Evolutionary conservation across 1,140 invertebrate genomes (phyloP).

Genomic region (Drosophila bocki): DNA sequence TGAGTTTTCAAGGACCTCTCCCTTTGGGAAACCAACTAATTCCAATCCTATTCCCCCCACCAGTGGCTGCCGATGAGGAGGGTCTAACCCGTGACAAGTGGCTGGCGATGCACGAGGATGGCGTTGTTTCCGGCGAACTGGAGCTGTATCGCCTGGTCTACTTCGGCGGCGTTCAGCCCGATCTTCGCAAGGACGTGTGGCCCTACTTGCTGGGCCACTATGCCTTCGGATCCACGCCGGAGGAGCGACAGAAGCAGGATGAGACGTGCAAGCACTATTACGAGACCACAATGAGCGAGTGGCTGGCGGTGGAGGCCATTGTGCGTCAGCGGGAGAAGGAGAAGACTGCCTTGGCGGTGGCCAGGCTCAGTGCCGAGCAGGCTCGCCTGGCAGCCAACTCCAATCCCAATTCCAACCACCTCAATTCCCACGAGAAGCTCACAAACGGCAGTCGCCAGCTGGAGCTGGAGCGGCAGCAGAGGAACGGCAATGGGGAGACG

Average conservation of each 20-base stretch:
- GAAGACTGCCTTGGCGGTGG: slow-evolving; percentile 88
- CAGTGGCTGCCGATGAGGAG: slow-evolving; percentile 86
- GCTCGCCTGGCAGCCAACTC: slow-evolving; percentile 54
- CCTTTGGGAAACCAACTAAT: slow-evolving; percentile 39
- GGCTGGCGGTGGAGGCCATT: slow-evolving; percentile 97
- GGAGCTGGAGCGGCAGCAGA: slow-evolving; percentile 84
- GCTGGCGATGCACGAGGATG: slow-evolving; percentile 88
- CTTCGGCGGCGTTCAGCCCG: slow-evolving; percentile 93
- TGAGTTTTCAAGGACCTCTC: slow-evolving; percentile 58
- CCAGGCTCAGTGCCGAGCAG: slow-evolving; percentile 87
- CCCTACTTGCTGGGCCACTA: slow-evolving; percentile 96
- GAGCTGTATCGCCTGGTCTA: slow-evolving; percentile 94
- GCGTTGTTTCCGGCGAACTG: slow-evolving; percentile 86
- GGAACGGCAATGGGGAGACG: slow-evolving; percentile 44
- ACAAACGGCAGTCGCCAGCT: slow-evolving; percentile 61
- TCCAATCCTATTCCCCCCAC: slow-evolving; percentile 49
- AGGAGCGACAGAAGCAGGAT: slow-evolving; percentile 90
- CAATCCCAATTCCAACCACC: not conserved
- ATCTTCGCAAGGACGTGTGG: slow-evolving; percentile 94
- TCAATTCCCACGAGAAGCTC: slow-evolving; percentile 39
- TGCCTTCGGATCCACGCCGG: slow-evolving; percentile 90
- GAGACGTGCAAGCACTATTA: slow-evolving; percentile 90
- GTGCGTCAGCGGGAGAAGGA: slow-evolving; percentile 93
- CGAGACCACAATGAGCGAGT: slow-evolving; percentile 96
- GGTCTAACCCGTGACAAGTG: slow-evolving; percentile 90